Conservation (phyloP, 2,888 invertebrate genomes). For the Leptopilina drosophilae region DNA sequence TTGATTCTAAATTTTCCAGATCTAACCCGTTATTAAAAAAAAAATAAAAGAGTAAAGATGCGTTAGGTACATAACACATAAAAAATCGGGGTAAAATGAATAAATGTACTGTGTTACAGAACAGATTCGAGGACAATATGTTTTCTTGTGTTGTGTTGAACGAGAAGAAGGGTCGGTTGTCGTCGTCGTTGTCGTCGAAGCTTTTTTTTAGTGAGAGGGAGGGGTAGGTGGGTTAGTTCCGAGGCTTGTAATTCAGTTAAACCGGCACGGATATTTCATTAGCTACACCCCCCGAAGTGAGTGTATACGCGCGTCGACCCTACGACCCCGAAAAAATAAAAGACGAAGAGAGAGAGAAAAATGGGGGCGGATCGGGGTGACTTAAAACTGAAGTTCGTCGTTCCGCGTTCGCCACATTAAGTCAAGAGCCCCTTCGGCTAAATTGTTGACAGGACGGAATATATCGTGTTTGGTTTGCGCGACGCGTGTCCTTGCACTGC, state of each 20-base stretch:
- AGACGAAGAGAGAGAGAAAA: neutral
- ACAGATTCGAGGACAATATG: conserved; percentile 75
- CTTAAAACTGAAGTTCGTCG: conserved; percentile 62
- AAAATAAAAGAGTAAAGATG: neutral
- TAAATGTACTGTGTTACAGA: conserved; percentile 63
- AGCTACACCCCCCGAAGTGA: conserved; percentile 66
- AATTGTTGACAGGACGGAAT: conserved; percentile 75
- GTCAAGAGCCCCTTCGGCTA: conserved; percentile 67
- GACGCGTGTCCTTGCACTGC: conserved; percentile 55
- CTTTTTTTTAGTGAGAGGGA: conserved; percentile 46
- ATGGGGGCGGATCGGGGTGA: conserved; percentile 56
- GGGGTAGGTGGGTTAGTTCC: conserved; percentile 56
- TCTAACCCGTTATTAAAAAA: too few relatives aligned
- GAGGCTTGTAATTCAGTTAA: conserved; percentile 75
- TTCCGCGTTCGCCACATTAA: conserved; percentile 66
- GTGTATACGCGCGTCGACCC: conserved; percentile 42
- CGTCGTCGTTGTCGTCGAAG: conserved; percentile 10
- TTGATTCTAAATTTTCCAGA: too few relatives aligned
- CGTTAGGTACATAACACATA: conserved; percentile 12
- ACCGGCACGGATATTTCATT: conserved; percentile 77
- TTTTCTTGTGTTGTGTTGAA: conserved; percentile 70
- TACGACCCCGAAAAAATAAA: conserved; percentile 35
- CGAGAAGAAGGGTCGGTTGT: conserved; percentile 50
- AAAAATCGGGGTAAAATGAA: conserved; percentile 56
- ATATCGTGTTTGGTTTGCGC: conserved; percentile 68